phyloP scores from a whole-genome alignment of 37 sponge, comb jelly and placozoan genomes.

The Mnemiopsis leidyi region DNA sequence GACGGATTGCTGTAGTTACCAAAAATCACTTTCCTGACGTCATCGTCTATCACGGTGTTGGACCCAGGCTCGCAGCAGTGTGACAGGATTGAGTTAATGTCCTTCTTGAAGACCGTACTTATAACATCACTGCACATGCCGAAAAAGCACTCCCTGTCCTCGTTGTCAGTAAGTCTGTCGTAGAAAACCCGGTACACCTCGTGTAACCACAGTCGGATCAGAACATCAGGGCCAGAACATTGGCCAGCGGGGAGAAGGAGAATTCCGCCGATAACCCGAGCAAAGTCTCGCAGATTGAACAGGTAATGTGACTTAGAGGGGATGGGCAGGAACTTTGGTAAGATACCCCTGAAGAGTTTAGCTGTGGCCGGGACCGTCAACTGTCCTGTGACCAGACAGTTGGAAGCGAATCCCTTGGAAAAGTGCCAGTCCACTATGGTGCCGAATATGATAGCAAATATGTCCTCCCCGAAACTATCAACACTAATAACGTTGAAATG shows the following conservation, averaged over 20 bases:
- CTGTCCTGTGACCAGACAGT: slow-evolving; percentile 62
- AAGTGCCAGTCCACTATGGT: slow-evolving; percentile 66
- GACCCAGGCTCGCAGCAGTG: slow-evolving; percentile 67
- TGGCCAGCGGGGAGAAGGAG: slow-evolving; percentile 84
- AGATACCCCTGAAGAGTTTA: slow-evolving; percentile 84
- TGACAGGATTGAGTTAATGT: slow-evolving; percentile 78
- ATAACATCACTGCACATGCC: slow-evolving; percentile 80
- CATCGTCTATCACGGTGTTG: slow-evolving; percentile 71
- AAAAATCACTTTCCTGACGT: slow-evolving; percentile 87
- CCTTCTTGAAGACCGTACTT: slow-evolving; percentile 83
- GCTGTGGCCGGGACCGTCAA: slow-evolving; percentile 90
- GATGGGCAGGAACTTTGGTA: slow-evolving; percentile 89
- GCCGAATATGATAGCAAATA: slow-evolving; percentile 37
- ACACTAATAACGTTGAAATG: slow-evolving; percentile 65
- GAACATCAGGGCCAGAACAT: slow-evolving; percentile 85
- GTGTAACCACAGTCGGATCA: slow-evolving; percentile 90
- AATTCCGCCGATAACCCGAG: slow-evolving; percentile 86
- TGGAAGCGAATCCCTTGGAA: neutral
- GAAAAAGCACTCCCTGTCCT: slow-evolving; percentile 88
- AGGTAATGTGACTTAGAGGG: slow-evolving; percentile 98
- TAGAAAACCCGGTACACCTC: slow-evolving; percentile 97
- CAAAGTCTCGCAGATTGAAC: slow-evolving; percentile 95
- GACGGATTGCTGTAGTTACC: slow-evolving; percentile 88
- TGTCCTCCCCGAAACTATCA: slow-evolving; percentile 50
- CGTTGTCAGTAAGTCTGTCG: slow-evolving; percentile 87